Percentiles rank a stretch among this genome's conserved stretches.
These are phyloP conservation scores for Notodonta dromedarius DNA, from an alignment of 2,888 invertebrate species.

Conservation along the genomic window DNA sequence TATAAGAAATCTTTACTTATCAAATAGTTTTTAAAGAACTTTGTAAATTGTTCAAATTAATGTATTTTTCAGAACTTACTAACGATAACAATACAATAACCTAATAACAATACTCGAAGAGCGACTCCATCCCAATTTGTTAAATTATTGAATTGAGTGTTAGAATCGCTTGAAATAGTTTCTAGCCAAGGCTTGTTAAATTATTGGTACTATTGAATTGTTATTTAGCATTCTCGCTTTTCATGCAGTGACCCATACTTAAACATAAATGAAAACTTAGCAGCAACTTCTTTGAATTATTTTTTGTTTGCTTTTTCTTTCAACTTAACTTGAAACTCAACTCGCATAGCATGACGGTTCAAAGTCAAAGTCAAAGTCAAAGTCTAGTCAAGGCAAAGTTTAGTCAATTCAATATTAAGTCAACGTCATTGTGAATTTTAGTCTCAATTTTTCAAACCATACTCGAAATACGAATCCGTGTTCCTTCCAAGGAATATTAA, in stretches of 20 bases:
- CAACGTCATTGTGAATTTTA: too few species aligned
- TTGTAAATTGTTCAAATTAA: conserved; percentile 32
- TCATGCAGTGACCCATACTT: neutral
- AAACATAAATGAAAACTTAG: too few species aligned
- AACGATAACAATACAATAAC: too few species aligned
- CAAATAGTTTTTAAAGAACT: conserved; percentile 30
- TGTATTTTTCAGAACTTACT: conserved; percentile 24
- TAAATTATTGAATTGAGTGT: conserved; percentile 19
- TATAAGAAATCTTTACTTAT: conserved; percentile 15
- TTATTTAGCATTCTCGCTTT: neutral
- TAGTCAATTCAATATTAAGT: too few species aligned
- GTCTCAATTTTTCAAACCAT: too few species aligned
- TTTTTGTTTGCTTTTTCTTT: too few species aligned
- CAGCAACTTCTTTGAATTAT: neutral
- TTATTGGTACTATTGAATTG: conserved; percentile 10
- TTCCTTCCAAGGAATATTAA: too few species aligned
- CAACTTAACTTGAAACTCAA: too few species aligned
- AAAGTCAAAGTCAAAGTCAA: too few species aligned
- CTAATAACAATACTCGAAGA: conserved; percentile 24
- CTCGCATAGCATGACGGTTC: too few species aligned
- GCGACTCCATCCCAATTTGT: conserved; percentile 23
- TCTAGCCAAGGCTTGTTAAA: conserved; percentile 16
- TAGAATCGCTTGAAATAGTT: conserved; percentile 19
- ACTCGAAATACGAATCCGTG: too few species aligned
- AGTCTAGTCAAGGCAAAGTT: too few species aligned